A percentile compares a stretch with the other conserved stretches of the same genome.
These are phyloP conservation scores for Pentalonia nigronervosa DNA, from an alignment of 1,140 invertebrate species.

Conservation along the genomic window DNA sequence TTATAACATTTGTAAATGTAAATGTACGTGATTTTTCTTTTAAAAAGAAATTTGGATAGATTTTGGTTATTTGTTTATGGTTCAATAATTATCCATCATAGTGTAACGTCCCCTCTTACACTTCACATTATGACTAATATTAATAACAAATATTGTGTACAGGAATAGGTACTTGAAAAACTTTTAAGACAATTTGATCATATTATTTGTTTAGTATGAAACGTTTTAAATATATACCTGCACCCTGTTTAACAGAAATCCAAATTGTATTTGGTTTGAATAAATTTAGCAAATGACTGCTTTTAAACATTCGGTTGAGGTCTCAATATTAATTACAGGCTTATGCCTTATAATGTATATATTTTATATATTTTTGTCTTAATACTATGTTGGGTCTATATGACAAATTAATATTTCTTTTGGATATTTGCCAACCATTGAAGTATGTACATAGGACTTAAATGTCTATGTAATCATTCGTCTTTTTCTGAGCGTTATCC, in stretches of 20 bases:
- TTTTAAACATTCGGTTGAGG: neutral
- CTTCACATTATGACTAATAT: too few relatives aligned
- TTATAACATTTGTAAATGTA: too few relatives aligned
- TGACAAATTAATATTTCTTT: constrained; percentile 38
- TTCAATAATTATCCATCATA: too few relatives aligned
- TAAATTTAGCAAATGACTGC: neutral
- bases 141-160: neutral
- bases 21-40: too few relatives aligned
- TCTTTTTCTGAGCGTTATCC: neutral
- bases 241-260: neutral
- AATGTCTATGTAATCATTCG: constrained; percentile 19
- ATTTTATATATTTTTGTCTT: constrained; percentile 31
- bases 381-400: neutral
- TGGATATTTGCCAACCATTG: constrained; percentile 27
- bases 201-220: neutral
- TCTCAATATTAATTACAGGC: constrained; percentile 7
- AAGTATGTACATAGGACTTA: neutral
- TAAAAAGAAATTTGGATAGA: too few relatives aligned
- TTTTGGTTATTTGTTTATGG: too few relatives aligned
- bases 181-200: neutral
- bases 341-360: neutral
- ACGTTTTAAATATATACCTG: neutral
- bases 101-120: too few relatives aligned
- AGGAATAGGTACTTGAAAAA: neutral
- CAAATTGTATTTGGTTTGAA: neutral